Evolutionary conservation across 2,888 invertebrate species (phyloP).

Genomic region (Platycheirus rosarum): DNA sequence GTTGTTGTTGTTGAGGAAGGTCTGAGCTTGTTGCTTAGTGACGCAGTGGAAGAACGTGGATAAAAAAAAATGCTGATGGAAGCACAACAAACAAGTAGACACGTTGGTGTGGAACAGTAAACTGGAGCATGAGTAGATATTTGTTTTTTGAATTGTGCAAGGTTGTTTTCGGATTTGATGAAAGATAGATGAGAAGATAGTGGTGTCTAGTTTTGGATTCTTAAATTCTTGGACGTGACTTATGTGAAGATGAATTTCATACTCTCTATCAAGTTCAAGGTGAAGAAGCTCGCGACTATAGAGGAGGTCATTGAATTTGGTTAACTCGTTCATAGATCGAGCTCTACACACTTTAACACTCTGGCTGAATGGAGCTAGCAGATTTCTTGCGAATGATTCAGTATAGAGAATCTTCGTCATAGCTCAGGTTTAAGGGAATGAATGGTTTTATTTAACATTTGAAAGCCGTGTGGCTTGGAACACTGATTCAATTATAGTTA

Average conservation of each 20-base stretch:
- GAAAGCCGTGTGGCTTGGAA: no score
- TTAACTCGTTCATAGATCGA: background rate
- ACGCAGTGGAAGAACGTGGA: constrained; percentile 8
- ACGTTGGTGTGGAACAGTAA: constrained; percentile 28
- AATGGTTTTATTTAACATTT: no score
- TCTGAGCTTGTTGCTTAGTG: constrained; percentile 33
- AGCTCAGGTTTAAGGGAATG: no score
- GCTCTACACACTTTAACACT: no score
- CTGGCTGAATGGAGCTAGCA: no score
- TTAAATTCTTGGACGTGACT: constrained; percentile 6
- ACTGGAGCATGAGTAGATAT: constrained; percentile 55
- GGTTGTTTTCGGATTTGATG: constrained; percentile 7
- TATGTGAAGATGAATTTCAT: constrained; percentile 3
- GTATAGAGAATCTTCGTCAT: no score
- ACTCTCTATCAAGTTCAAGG: constrained; percentile 34
- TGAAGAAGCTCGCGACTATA: background rate
- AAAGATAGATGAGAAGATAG: constrained; percentile 42
- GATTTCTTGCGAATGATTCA: no score
- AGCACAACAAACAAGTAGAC: constrained; percentile 48
- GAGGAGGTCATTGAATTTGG: background rate
- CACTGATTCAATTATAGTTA: no score
- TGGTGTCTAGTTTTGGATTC: constrained; percentile 35
- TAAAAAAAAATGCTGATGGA: constrained; percentile 46
- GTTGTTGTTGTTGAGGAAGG: constrained; percentile 54
- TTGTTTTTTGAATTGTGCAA: constrained; percentile 38